Base-by-base conservation (phyloP, 2,888 invertebrate genomes). In the Embidobia sp. region DNA sequence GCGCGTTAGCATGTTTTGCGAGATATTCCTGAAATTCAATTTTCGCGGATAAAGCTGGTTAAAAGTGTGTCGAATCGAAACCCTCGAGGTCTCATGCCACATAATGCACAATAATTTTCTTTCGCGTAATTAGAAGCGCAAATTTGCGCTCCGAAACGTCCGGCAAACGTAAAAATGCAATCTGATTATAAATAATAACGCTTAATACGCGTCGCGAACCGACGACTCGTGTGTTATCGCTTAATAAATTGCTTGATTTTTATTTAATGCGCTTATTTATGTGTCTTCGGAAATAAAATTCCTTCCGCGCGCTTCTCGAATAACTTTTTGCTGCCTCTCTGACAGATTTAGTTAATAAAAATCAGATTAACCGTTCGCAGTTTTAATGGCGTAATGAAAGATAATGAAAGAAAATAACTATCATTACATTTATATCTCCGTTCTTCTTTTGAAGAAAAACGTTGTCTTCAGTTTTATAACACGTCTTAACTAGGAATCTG, bases 351-450 rank as follows among this genome's bases (percentile, higher is more conserved):
- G 49, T 63, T 49, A 63, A 49, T 63, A 49, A 63, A 63, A 63
- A 63, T 63, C 27, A 29, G 40, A 63, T 48, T 49, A 48, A 49
- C 48, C 29, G 63, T 49, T 37, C 18, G 49, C 27, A 29, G 27
- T 63, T 63, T 49, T 63, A 63, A 63, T 49, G 49, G 37, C 49
- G 29, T 49, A 63, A 63, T 59, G 59, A 59, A 59, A 59, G 44
- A 59, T 59, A 59, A 59, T 63, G 63, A 10, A 49, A 48, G 63
- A 63, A 63, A 63, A 63, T 63, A 49, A 63, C 63, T 49, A 49
- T 63, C 49, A 29, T 63, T 49, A 49, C 37, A 27, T 63, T 63
- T 48, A 48, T 29, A 49, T 44, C 35, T 15, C 33, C 40, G 40
- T 18, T 49, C 29, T 64, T 51, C 33, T n/a, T 18, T 64, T 44